Evolutionary conservation across 2,888 invertebrate genomes (phyloP), one percentile per base, ranked within the genome.

Genomic region (Acrocyrtus sp.): DNA sequence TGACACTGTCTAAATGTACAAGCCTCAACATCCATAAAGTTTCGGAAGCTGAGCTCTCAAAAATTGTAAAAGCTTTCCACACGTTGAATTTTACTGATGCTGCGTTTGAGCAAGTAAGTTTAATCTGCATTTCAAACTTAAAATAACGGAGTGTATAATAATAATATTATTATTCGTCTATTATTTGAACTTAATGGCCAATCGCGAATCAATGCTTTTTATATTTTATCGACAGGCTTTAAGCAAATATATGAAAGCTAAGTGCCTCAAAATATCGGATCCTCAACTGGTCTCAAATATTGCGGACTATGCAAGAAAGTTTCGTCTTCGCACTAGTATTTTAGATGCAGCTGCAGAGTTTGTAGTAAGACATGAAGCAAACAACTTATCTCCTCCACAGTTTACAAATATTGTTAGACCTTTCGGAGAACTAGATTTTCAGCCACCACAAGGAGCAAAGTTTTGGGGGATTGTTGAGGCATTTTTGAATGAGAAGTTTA

Each of bases 391-490:
- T 48, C 83, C 87, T 1, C 85, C 86, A 68, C 87, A 88, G 80
- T 81, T 90, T 12, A 87, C 88, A 75, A 86, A 87, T 1, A 85
- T 90, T 56, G 84, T 91, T 60, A 86, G 86, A 75, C 86, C 89
- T 1, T 89, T 88, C 83, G 92, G 91, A 8, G 85, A 85, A 77
- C 84, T 92, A 43, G 85, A 88, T 82, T 89, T 87, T 83, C 83
- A 87, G 70, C 89, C 90, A 34, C 74, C 82, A 2, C 85, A 86
- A 74, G 83, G 84, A 29, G 73, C 83, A 5, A 82, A 85, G 48
- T 90, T 90, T 84, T 91, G 91, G 89, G 82, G 83, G 34, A 81
- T 83, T 4, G 83, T 88, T 47, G 90, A 91, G 82, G 83, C 84
- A 19, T 83, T 86, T 48, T 81, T 91, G n/a, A 82, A 85, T 50